phyloP scores from a whole-genome alignment of 2,888 invertebrate species.

The Sepioteuthis lessoniana region DNA sequence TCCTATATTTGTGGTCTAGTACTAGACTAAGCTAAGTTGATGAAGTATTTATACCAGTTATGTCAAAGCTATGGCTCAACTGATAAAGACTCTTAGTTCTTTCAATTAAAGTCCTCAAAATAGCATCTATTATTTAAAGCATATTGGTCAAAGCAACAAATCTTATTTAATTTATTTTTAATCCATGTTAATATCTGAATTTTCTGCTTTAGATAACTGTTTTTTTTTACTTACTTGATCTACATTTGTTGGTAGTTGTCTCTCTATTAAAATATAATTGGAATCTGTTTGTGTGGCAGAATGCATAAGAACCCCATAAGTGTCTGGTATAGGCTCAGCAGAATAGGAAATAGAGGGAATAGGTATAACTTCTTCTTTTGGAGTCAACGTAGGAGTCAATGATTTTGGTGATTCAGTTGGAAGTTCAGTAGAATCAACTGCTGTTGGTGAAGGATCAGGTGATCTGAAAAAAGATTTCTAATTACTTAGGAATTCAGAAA shows the following conservation, averaged over 20 bases:
- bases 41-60: no score
- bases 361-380: neutral
- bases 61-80: no score
- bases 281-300: constrained; percentile 5
- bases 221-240: neutral
- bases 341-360: neutral
- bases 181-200: no score
- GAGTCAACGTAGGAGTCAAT: neutral
- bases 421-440: neutral
- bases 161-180: no score
- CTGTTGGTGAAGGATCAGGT: neutral
- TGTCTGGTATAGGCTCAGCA: neutral
- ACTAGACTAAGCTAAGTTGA: no score
- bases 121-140: no score
- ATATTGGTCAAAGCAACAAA: no score
- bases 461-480: neutral
- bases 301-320: neutral
- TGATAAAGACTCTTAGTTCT: no score
- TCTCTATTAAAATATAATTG: neutral
- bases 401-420: neutral
- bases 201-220: no score
- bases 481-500: neutral
- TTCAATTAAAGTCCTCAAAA: no score
- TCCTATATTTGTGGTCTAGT: no score
- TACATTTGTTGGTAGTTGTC: neutral